Conservation (phyloP, 30 jellyfish, hydroid and myxozoan genomes). For the Turritopsis rubra region DNA sequence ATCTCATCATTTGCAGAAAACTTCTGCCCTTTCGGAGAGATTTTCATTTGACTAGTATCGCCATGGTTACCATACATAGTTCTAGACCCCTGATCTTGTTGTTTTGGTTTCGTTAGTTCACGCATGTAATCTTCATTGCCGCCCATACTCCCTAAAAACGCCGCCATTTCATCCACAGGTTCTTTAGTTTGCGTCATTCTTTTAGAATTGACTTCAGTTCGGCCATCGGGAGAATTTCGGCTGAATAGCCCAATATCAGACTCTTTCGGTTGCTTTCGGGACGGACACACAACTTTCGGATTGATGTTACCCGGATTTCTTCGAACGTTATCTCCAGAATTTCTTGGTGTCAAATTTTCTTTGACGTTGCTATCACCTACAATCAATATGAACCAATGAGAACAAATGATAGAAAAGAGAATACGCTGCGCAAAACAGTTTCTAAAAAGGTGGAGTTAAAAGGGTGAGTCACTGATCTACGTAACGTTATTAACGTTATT, state of each 20-base stretch:
- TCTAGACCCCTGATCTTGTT: neutral
- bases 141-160: constrained; percentile 8
- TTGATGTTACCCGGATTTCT: neutral
- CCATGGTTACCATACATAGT: neutral
- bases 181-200: neutral
- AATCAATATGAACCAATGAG: neutral
- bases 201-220: neutral
- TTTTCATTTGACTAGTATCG: neutral
- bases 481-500: too few species aligned
- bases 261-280: neutral
- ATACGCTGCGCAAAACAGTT: too few species aligned
- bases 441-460: too few species aligned
- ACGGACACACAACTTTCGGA: neutral
- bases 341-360: neutral
- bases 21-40: neutral
- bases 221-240: neutral
- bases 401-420: too few species aligned
- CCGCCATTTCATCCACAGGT: constrained; percentile 8
- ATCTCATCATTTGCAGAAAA: neutral
- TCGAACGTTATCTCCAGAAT: neutral
- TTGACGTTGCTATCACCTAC: neutral
- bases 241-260: neutral
- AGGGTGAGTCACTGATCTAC: too few species aligned
- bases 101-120: neutral
- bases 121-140: constrained; percentile 3